Percentiles rank a stretch among this genome's conserved stretches.
Conservation (phyloP, 2,888 invertebrate species). For the Cyclophora punctaria region DNA sequence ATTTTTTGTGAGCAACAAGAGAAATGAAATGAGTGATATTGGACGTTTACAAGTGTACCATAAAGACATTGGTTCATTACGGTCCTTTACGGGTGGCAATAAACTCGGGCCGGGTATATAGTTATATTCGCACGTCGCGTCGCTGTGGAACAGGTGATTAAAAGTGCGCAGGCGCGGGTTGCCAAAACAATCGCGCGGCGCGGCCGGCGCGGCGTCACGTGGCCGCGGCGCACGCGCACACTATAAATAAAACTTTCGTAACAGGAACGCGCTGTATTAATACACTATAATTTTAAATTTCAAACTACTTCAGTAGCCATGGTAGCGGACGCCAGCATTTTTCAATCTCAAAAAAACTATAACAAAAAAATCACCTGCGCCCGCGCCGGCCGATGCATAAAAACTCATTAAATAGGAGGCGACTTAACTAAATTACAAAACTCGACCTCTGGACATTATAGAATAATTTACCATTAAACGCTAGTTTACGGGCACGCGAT, state of each 20-base stretch:
- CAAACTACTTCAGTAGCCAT: constrained; percentile 70
- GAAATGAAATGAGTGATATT: constrained; percentile 59
- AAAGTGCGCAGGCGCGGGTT: constrained; percentile 20
- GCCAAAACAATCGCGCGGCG: constrained; percentile 29
- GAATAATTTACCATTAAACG: constrained; percentile 63
- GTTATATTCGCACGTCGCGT: constrained; percentile 56
- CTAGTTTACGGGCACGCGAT: constrained; percentile 34
- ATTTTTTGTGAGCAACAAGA: constrained; percentile 53
- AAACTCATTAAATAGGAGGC: constrained; percentile 73
- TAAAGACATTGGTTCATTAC: constrained; percentile 69
- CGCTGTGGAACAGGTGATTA: constrained; percentile 44
- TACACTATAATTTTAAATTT: constrained; percentile 68
- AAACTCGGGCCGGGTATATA: constrained; percentile 43
- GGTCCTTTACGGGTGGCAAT: constrained; percentile 52
- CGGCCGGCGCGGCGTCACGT: constrained; percentile 13
- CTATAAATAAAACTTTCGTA: constrained; percentile 59
- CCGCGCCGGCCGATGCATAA: constrained; percentile 48
- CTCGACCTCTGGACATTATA: constrained; percentile 67
- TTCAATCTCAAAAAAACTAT: constrained; percentile 36
- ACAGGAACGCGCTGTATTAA: constrained; percentile 56
- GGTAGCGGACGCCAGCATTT: constrained; percentile 38
- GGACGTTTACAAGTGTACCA: constrained; percentile 67
- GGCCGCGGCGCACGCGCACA: constrained; percentile 40
- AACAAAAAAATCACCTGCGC: constrained; percentile 64
- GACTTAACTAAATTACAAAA: constrained; percentile 73